These are phyloP conservation scores for Bombus huntii DNA, from an alignment of 1,140 invertebrate genomes.

Conservation along the genomic window DNA sequence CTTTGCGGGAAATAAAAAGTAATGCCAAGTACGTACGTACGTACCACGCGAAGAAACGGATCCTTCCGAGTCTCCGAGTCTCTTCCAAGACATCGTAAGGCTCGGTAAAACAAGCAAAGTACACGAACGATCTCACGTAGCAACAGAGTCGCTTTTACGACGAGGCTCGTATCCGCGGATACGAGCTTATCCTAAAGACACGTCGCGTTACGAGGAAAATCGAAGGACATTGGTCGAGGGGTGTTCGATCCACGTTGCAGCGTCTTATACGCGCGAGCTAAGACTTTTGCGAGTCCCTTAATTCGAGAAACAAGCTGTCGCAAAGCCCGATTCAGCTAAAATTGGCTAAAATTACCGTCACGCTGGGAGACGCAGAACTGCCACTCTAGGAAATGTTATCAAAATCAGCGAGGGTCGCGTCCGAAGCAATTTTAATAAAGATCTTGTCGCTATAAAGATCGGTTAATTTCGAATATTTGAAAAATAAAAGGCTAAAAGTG, in stretches of 20 bases:
- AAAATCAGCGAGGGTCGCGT: too few relatives aligned
- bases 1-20: conserved; percentile 57
- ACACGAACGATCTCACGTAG: conserved; percentile 16
- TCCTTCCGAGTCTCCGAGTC: not conserved
- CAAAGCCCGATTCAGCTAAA: not conserved
- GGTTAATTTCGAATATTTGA: too few relatives aligned
- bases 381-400: too few relatives aligned
- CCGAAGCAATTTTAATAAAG: too few relatives aligned
- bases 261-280: too few relatives aligned
- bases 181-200: conserved; percentile 43
- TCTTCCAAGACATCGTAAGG: not conserved
- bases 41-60: not conserved
- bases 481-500: too few relatives aligned
- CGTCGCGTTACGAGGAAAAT: conserved; percentile 48
- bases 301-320: too few relatives aligned
- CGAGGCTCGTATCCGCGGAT: conserved; percentile 46
- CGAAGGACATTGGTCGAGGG: conserved; percentile 35
- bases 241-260: too few relatives aligned
- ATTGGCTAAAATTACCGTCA: not conserved
- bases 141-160: conserved; percentile 64
- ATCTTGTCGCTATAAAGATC: too few relatives aligned
- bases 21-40: conserved; percentile 33
- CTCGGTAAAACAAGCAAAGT: conserved; percentile 8
- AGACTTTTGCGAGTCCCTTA: too few relatives aligned
- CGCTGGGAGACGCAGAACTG: not conserved